phyloP scores from a whole-genome alignment of 2,888 invertebrate species.

The Lucinisca nassula region DNA sequence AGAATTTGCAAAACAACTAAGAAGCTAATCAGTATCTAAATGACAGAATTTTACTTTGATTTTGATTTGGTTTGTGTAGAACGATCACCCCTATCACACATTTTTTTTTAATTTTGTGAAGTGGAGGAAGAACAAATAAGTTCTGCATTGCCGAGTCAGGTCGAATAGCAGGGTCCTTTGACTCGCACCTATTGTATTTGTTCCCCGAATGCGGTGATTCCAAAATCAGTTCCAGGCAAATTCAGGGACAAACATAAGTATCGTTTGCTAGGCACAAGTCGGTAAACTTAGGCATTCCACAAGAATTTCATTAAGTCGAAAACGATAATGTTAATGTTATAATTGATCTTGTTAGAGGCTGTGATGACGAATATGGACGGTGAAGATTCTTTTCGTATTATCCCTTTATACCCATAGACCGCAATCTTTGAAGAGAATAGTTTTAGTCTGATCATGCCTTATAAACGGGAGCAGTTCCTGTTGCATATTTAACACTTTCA shows the following conservation, averaged over 20 bases:
- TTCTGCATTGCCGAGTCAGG: constrained; percentile 17
- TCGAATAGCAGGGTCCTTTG: constrained; percentile 38
- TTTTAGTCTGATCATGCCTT: constrained; percentile 42
- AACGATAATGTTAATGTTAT: constrained; percentile 42
- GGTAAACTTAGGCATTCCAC: constrained; percentile 33
- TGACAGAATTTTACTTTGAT: neutral
- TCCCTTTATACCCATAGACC: constrained; percentile 37
- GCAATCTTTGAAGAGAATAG: constrained; percentile 20
- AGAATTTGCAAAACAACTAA: neutral
- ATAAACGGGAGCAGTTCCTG: constrained; percentile 46
- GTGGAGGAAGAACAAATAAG: constrained; percentile 5
- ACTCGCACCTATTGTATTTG: constrained; percentile 20
- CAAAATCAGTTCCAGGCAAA: constrained; percentile 26
- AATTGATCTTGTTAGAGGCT: constrained; percentile 2
- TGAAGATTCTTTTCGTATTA: constrained; percentile 45
- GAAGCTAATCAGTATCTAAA: neutral
- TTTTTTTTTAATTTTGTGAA: constrained; percentile 27
- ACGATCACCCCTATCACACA: neutral
- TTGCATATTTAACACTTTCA: constrained; percentile 41
- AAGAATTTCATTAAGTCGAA: constrained; percentile 15
- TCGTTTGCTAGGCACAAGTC: constrained; percentile 32
- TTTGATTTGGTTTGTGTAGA: neutral
- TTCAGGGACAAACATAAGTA: constrained; percentile 44
- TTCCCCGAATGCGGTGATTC: constrained; percentile 45
- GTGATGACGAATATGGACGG: constrained; percentile 51